Evolutionary conservation across 2,113 vertebrate species (phyloP).

Genomic region (Cryptotis parvus): DNA sequence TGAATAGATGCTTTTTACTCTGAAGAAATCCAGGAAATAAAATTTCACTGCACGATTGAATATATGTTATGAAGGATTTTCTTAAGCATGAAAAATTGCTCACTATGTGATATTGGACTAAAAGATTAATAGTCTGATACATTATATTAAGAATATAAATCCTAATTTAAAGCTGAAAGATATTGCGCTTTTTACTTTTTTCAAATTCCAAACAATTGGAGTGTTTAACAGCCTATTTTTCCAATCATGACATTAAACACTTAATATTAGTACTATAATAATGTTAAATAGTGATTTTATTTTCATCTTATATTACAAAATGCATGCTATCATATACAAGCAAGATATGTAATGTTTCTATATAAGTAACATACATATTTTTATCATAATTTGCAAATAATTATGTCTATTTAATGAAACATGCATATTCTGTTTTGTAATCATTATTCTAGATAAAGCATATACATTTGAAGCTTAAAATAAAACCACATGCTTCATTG

Average conservation of each 20-base stretch:
- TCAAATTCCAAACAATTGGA: constrained; percentile 24
- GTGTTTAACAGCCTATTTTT: background rate
- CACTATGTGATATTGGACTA: constrained; percentile 9
- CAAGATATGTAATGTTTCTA: rapidly evolving
- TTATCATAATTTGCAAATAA: background rate
- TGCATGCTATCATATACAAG: background rate
- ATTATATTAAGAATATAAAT: constrained; percentile 1
- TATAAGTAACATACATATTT: background rate
- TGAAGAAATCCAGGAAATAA: constrained; percentile 66
- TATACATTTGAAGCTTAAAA: background rate
- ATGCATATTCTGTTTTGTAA: background rate
- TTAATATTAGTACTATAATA: background rate
- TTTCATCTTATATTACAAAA: background rate
- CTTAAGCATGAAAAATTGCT: constrained; percentile 61
- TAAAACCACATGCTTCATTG: background rate
- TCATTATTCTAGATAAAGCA: too few species aligned
- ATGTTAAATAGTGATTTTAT: background rate
- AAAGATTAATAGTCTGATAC: constrained; percentile 47
- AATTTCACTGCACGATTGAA: constrained; percentile 50
- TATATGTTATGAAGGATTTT: constrained; percentile 53
- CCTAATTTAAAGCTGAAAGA: constrained; percentile 41
- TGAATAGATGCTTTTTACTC: constrained; percentile 68
- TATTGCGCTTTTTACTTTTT: constrained; percentile 10
- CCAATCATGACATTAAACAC: background rate
- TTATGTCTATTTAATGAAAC: background rate